A percentile compares a stretch with the other conserved stretches of the same genome.
phyloP scores from a whole-genome alignment of 2,888 invertebrate species.

The Catocala fraxini region DNA sequence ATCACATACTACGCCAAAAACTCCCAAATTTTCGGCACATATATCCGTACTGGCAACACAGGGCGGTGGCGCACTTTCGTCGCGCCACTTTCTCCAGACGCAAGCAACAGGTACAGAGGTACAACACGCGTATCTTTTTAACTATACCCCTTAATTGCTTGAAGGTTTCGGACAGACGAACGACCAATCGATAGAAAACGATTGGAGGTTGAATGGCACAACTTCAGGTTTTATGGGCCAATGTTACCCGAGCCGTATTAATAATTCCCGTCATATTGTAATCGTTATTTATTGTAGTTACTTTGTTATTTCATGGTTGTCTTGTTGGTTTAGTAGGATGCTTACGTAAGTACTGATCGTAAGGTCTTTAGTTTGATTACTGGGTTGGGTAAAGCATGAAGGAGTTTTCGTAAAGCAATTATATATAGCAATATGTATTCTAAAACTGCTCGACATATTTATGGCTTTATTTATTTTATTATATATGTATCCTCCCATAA shows the following conservation, averaged over 20 bases:
- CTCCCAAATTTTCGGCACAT: constrained; percentile 21
- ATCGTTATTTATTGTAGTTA: neutral
- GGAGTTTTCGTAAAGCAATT: too few relatives aligned
- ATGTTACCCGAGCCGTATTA: neutral
- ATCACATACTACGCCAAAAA: neutral
- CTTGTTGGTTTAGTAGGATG: too few relatives aligned
- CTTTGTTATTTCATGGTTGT: too few relatives aligned
- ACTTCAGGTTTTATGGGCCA: neutral
- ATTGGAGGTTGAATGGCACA: constrained; percentile 9
- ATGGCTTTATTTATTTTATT: too few relatives aligned
- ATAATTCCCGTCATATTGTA: neutral
- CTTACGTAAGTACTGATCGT: too few relatives aligned
- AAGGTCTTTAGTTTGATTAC: too few relatives aligned
- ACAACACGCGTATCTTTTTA: constrained; percentile 31
- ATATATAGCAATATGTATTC: too few relatives aligned
- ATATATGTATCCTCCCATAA: too few relatives aligned
- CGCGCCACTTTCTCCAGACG: constrained; percentile 77
- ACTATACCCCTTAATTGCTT: constrained; percentile 17
- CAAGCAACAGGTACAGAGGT: constrained; percentile 83
- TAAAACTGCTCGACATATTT: too few relatives aligned
- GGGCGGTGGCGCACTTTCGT: constrained; percentile 74
- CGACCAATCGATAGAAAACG: constrained; percentile 20
- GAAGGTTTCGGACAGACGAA: constrained; percentile 10
- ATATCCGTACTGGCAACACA: constrained; percentile 62
- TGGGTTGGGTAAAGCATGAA: too few relatives aligned